Evolutionary conservation across 2,113 vertebrate genomes (phyloP), one percentile per base, ranked within the genome.

Genomic region (Poecilia latipinna): DNA sequence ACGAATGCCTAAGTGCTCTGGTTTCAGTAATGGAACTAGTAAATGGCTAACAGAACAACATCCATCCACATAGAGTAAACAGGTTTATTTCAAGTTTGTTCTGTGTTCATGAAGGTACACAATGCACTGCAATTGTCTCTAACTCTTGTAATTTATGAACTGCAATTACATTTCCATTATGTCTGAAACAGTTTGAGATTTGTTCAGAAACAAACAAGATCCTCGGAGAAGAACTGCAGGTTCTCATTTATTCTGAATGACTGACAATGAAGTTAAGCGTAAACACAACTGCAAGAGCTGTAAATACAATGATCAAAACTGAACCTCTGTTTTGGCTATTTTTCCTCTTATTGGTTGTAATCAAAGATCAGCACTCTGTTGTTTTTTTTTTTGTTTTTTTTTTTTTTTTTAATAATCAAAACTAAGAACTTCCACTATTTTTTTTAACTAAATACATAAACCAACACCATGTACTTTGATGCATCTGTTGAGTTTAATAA

Each of bases 121-220:
- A 37, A 17, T 33, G 2, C 1, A 2, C 24, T 51, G 24, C 51
- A 0, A 72, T 83, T 76, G 66, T 69, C 63, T 67, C 42, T 3
- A 7, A 79, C 61, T 76, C 57, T 65, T 42, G 74, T 26, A 72
- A 26, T 4, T 42, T 15, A 62, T 85, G 72, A 69, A 73, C 60
- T 73, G 54, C 2, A n/a, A 75, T 68, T 65, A 54, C 19, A 11
- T 74, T 76, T 66, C 33, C 81, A 54, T 48, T 66, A 62, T 63
- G 5, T 33, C 35, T 26, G 57, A 57, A 57, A 57, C 51, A 24
- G 51, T 48, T 48, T 48, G 44, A 48, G 17, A 48, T 57, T 22
- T 57, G 22, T 57, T 22, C 24, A 68, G 66, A 80, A 29, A 80
- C 22, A 77, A 72, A 65, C 44, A 77, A 69, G 51, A 28, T 24